Evolutionary conservation across 2,888 invertebrate species (phyloP).

Genomic region (Oxytorus armatus): DNA sequence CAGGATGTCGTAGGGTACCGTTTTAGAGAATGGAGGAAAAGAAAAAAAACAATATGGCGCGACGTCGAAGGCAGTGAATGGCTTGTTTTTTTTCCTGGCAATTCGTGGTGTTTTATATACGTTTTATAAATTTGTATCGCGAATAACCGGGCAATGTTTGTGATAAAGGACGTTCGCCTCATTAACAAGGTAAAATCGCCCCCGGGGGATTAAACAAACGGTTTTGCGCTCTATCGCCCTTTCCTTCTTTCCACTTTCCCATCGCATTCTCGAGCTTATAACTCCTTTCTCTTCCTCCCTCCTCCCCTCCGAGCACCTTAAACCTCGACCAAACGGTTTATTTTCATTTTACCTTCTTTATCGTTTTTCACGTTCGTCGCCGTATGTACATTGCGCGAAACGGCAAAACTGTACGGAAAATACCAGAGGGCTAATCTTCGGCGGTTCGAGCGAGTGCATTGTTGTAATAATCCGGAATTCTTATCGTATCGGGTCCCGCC

Average conservation of each 20-base stretch:
- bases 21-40: background rate
- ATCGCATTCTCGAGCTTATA: constrained; percentile 25
- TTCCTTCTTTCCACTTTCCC: background rate
- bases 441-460: constrained; percentile 74
- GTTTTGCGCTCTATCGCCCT: constrained; percentile 30
- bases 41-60: constrained; percentile 28
- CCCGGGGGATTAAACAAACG: constrained; percentile 74
- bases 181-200: constrained; percentile 73
- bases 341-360: constrained; percentile 5
- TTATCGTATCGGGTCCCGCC: constrained; percentile 6
- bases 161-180: constrained; percentile 72
- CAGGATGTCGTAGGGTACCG: background rate
- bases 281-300: constrained; percentile 35
- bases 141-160: constrained; percentile 58
- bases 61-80: constrained; percentile 33
- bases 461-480: constrained; percentile 66
- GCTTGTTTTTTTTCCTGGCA: constrained; percentile 18
- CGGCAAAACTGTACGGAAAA: constrained; percentile 71
- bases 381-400: constrained; percentile 63
- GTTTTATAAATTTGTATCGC: constrained; percentile 64
- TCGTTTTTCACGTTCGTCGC: constrained; percentile 53
- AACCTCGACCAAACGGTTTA: constrained; percentile 5
- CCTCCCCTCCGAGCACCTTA: constrained; percentile 22
- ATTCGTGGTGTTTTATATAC: background rate
- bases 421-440: constrained; percentile 76